phyloP scores from a whole-genome alignment of 2,797 vertebrate genomes.

The Brachyalestes nurse region DNA sequence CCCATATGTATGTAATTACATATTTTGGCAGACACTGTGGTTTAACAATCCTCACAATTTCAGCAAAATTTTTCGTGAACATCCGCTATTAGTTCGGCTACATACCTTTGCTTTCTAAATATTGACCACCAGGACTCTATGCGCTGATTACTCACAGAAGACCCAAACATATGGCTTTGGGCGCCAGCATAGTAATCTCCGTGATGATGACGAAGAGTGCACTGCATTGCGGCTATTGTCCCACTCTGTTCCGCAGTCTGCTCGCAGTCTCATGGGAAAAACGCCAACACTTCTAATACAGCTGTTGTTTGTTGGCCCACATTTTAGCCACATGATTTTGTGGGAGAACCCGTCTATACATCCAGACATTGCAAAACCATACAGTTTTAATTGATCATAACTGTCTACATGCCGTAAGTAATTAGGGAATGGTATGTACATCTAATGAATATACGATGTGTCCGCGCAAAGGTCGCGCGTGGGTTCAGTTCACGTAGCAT shows the following conservation, averaged over 20 bases:
- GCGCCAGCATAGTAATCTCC: constrained; percentile 1
- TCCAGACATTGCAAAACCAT: not conserved
- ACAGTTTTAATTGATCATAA: not conserved
- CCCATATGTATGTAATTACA: no score
- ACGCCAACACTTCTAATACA: not conserved
- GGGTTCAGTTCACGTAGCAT: constrained; percentile 3
- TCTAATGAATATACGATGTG: not conserved
- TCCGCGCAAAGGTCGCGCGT: not conserved
- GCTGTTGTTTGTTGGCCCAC: not conserved
- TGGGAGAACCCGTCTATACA: not conserved
- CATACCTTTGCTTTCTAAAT: constrained; percentile 4
- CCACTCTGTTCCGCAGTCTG: not conserved
- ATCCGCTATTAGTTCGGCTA: no score
- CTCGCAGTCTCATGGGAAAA: constrained; percentile 1
- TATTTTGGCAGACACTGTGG: no score
- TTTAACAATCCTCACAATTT: no score
- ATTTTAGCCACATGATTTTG: not conserved
- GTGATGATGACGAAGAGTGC: not conserved
- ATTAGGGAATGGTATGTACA: not conserved
- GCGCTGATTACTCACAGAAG: not conserved
- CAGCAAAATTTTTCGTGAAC: no score
- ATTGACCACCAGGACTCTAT: not conserved
- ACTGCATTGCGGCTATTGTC: not conserved
- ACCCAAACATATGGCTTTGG: not conserved
- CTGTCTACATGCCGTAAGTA: not conserved